These are phyloP conservation scores for Cathartes aura DNA, from an alignment of 2,113 vertebrate species.

Conservation along the genomic window DNA sequence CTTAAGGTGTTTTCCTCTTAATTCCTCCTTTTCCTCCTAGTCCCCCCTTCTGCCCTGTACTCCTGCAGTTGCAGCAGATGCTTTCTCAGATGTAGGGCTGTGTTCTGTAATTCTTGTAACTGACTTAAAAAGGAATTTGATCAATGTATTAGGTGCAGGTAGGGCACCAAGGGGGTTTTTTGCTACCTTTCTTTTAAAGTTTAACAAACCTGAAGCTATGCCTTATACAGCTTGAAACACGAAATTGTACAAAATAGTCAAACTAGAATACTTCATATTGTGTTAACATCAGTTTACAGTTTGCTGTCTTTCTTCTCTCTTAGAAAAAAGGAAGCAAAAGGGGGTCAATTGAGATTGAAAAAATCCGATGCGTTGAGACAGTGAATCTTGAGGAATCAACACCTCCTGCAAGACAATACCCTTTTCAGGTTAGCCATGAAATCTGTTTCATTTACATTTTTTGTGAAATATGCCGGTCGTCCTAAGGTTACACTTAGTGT, in stretches of 20 bases:
- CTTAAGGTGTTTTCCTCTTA: not conserved
- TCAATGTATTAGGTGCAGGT: not conserved
- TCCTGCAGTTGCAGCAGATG: not conserved
- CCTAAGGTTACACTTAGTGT: not conserved
- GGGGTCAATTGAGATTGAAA: constrained; percentile 59
- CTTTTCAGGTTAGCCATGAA: constrained; percentile 67
- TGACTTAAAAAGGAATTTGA: not conserved
- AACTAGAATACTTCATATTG: not conserved
- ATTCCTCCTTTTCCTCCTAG: not conserved
- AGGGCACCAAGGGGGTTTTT: not conserved
- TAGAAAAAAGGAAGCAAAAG: constrained; percentile 72
- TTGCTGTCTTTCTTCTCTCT: not conserved
- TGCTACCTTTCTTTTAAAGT: not conserved
- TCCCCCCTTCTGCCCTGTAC: not conserved
- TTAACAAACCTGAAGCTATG: not conserved
- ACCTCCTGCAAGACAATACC: constrained; percentile 71
- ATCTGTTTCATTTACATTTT: not conserved
- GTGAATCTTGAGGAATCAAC: constrained; percentile 64
- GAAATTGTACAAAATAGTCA: not conserved
- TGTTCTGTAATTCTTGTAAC: not conserved
- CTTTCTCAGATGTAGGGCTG: not conserved
- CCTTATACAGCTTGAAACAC: not conserved
- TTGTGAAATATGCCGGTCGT: not conserved
- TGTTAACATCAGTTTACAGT: not conserved
- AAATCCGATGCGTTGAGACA: constrained; percentile 70